Base-by-base conservation (phyloP, 2,888 invertebrate species). In the Drosophila falleni region DNA sequence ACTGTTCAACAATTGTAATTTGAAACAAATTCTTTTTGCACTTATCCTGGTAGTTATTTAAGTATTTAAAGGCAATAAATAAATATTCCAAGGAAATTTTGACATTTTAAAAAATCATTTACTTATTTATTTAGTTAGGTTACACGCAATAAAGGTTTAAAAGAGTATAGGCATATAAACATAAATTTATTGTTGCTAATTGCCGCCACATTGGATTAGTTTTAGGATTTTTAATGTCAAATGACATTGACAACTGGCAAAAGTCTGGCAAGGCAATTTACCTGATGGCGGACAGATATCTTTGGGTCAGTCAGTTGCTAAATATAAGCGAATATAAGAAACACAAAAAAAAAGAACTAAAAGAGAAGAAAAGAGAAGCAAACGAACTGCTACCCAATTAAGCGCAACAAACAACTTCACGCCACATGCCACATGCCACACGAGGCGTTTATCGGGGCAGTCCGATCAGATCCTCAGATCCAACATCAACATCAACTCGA, bases 331-430 rank as follows among this genome's bases (percentile, higher is more conserved):
- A 44, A 81, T 19, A 49, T 29, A 61, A 33, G 31, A 16, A 15
- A 58, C 53, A 53, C 47, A 51, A 46, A 6, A 35, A 15, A 54
- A 68, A 42, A 23, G 26, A 37, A 16, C 11, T 11, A 26, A 10
- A 35, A 13, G 44, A 35, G n/a, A 6, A 50, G 33, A 51, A 53
- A 56, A 51, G 33, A 42, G 60, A 50, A 41, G 39, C 62, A 70
- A 71, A 61, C 60, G 71, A 77, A 80, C 79, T 72, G 89, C 70
- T 85, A 71, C 77, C 84, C 84, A 84, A 84, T 84, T 84, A 84
- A 84, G 90, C 80, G 89, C 84, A 82, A 89, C 84, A 84, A 84
- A 84, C 84, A 84, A 84, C 83, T 84, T 89, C 87, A 88, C 84
- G 84, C 90, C 84, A 88, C 86, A 84, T 89, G 83, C 83, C 87